Conservation (phyloP, 2,888 invertebrate species). For the Hyppa rectilinea region DNA sequence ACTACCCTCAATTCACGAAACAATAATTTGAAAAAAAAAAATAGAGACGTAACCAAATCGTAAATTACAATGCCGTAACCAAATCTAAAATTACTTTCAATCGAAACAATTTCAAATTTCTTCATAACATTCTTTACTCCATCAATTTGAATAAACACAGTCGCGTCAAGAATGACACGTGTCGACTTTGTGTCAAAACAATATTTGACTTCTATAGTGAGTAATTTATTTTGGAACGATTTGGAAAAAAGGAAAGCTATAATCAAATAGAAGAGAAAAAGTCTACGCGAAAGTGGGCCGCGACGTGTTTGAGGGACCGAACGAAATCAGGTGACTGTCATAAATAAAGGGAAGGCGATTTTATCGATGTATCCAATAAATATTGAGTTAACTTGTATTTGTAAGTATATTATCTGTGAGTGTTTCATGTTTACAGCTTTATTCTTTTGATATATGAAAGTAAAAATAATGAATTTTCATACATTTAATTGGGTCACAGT, state of each 20-base stretch:
- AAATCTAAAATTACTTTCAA: constrained; percentile 30
- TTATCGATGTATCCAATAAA: constrained; percentile 66
- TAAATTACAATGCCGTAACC: constrained; percentile 25
- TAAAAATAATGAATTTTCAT: constrained; percentile 19
- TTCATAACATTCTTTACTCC: constrained; percentile 19
- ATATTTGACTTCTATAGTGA: constrained; percentile 55
- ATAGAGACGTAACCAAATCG: constrained; percentile 28
- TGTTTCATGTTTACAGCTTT: constrained; percentile 49
- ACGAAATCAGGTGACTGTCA: constrained; percentile 59
- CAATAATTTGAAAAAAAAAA: constrained; percentile 18
- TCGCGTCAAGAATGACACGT: constrained; percentile 39
- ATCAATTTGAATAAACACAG: constrained; percentile 31
- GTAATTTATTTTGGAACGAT: constrained; percentile 61
- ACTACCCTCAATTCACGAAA: background rate
- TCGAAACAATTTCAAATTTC: constrained; percentile 29
- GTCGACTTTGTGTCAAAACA: constrained; percentile 56
- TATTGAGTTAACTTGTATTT: constrained; percentile 57
- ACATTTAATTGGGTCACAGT: constrained; percentile 15
- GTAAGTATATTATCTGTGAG: constrained; percentile 37
- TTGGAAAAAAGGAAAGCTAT: constrained; percentile 49
- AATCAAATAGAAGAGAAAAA: constrained; percentile 60
- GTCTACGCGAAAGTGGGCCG: constrained; percentile 42
- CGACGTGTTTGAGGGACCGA: constrained; percentile 58
- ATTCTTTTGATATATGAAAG: constrained; percentile 23
- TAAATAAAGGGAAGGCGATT: constrained; percentile 60